phyloP scores from a whole-genome alignment of 2,888 invertebrate genomes.

The Limnephilus rhombicus region DNA sequence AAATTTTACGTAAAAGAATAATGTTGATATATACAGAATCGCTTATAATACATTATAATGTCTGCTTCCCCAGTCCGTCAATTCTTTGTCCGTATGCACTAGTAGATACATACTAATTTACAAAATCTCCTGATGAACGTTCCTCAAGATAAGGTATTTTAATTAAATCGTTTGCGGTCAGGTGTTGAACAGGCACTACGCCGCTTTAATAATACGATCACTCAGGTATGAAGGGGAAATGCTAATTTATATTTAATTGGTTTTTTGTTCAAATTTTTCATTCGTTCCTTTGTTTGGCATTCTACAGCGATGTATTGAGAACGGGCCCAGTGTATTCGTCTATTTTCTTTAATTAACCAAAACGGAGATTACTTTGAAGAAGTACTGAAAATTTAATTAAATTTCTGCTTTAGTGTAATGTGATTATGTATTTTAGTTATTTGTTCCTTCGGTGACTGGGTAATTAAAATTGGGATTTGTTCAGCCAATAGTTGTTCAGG shows the following conservation, averaged over 20 bases:
- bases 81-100: neutral
- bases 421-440: slow-evolving; percentile 36
- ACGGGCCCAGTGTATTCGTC: slow-evolving; percentile 32
- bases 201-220: slow-evolving; percentile 29
- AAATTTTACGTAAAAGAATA: too few species aligned
- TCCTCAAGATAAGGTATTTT: slow-evolving; percentile 34
- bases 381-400: slow-evolving; percentile 47
- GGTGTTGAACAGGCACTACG: slow-evolving; percentile 49
- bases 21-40: neutral
- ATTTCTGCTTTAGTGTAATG: slow-evolving; percentile 43
- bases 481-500: slow-evolving; percentile 7
- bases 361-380: slow-evolving; percentile 45
- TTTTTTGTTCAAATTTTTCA: slow-evolving; percentile 52
- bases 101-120: neutral
- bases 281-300: slow-evolving; percentile 42
- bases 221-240: slow-evolving; percentile 50
- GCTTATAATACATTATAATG: neutral
- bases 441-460: slow-evolving; percentile 32
- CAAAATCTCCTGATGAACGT: slow-evolving; percentile 35
- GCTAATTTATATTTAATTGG: slow-evolving; percentile 54
- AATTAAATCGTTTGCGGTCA: slow-evolving; percentile 53
- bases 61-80: neutral
- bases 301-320: slow-evolving; percentile 30
- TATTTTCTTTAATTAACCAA: slow-evolving; percentile 48
- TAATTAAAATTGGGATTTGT: slow-evolving; percentile 42